These are phyloP conservation scores for Drosophila lowei DNA, from an alignment of 1,140 invertebrate genomes.

Conservation along the genomic window DNA sequence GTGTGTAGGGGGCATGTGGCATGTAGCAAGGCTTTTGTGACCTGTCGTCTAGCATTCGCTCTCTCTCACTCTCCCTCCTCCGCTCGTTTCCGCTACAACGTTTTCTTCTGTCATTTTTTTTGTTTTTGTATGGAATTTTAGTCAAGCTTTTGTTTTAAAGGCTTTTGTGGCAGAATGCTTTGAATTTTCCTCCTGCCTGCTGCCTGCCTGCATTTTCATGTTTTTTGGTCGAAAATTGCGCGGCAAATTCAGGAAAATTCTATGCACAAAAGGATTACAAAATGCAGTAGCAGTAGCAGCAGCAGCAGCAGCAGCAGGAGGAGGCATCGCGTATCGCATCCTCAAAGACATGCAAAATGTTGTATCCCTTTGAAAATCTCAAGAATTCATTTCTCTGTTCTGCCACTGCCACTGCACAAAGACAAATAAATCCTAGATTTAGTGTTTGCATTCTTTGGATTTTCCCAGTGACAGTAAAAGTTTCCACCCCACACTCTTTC, in stretches of 20 bases:
- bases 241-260: conserved; percentile 63
- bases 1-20: conserved; percentile 1
- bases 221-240: conserved; percentile 62
- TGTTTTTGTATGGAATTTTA: conserved; percentile 29
- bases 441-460: too few relatives aligned
- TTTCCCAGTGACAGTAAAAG: too few relatives aligned
- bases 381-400: conserved; percentile 1
- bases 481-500: too few relatives aligned
- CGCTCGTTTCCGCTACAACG: conserved; percentile 11
- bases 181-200: conserved; percentile 55
- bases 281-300: conserved; percentile 34
- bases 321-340: not conserved
- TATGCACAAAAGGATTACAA: conserved; percentile 56
- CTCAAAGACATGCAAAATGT: conserved; percentile 39
- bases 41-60: conserved; percentile 34
- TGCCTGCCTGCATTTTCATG: conserved; percentile 64
- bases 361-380: conserved; percentile 23
- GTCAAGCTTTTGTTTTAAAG: conserved; percentile 63
- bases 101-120: conserved; percentile 18
- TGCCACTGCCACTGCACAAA: conserved; percentile 5
- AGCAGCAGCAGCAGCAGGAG: conserved; percentile 8
- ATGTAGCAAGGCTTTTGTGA: conserved; percentile 51
- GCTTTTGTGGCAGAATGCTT: conserved; percentile 58
- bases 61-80: not conserved
- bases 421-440: conserved; percentile 1